Evolutionary conservation across 2,888 invertebrate species (phyloP).

Genomic region (Cryptops parisi): DNA sequence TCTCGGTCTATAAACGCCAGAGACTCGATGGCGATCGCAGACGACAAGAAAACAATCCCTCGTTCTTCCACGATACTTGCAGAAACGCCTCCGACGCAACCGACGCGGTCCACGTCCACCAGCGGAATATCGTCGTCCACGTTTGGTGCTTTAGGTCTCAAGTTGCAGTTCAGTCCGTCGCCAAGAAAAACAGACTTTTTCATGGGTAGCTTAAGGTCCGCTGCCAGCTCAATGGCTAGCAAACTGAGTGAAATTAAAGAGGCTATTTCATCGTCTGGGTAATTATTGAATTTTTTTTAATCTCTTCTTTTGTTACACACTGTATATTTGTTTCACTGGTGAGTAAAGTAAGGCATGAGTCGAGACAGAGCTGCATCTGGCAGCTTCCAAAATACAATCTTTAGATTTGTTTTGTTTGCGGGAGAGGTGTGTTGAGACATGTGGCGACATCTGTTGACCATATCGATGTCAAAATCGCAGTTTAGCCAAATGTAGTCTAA

Average conservation of each 20-base stretch:
- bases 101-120: background rate
- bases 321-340: too few relatives aligned
- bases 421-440: too few relatives aligned
- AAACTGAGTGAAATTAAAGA: constrained; percentile 85
- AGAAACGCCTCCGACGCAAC: background rate
- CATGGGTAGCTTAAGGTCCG: constrained; percentile 67
- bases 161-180: constrained; percentile 53
- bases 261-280: constrained; percentile 40
- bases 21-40: background rate
- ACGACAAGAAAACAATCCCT: background rate
- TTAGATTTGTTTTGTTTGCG: too few relatives aligned
- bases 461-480: too few relatives aligned
- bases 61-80: constrained; percentile 3
- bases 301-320: too few relatives aligned
- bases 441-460: too few relatives aligned
- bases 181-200: constrained; percentile 75
- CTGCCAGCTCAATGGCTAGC: constrained; percentile 64
- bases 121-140: constrained; percentile 3
- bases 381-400: too few relatives aligned
- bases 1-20: too few relatives aligned
- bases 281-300: too few relatives aligned
- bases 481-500: too few relatives aligned
- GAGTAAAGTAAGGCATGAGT: too few relatives aligned
- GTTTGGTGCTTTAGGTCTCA: constrained; percentile 3
- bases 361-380: too few relatives aligned